Percentiles rank a stretch among this genome's conserved stretches.
Conservation (phyloP, 2,888 invertebrate genomes). For the Ornithoptera alexandrae region DNA sequence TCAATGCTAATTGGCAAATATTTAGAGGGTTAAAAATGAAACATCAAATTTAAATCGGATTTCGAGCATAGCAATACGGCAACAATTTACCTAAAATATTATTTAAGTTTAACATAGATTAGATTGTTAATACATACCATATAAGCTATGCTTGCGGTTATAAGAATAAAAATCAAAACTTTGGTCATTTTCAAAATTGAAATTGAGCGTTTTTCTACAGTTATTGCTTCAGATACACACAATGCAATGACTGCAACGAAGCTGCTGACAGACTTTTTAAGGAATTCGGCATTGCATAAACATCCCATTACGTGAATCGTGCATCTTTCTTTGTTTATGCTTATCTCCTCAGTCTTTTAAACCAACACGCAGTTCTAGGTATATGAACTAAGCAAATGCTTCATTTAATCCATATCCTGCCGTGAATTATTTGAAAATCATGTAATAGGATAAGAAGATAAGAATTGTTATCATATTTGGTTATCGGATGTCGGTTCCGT, state of each 20-base stretch:
- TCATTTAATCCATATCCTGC: no score
- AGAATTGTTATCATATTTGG: no score
- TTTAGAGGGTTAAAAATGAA: no score
- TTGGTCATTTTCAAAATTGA: slow-evolving; percentile 4
- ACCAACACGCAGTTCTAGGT: background rate
- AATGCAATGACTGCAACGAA: slow-evolving; percentile 6
- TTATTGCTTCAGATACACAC: background rate
- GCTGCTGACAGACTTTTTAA: background rate
- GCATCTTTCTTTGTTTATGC: slow-evolving; percentile 10
- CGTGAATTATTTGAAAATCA: no score
- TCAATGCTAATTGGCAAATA: no score
- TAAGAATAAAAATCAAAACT: background rate
- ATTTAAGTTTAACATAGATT: no score
- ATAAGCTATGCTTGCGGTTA: background rate
- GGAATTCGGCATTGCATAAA: slow-evolving; percentile 10
- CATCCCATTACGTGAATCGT: slow-evolving; percentile 16
- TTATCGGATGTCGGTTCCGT: no score
- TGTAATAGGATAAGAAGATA: no score
- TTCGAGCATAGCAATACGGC: no score
- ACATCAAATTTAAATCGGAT: no score
- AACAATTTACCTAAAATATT: no score
- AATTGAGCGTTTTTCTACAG: background rate
- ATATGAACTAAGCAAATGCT: no score
- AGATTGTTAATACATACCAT: slow-evolving; percentile 6
- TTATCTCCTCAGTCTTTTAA: slow-evolving; percentile 4